Evolutionary conservation across 2,888 invertebrate species (phyloP), one percentile per base, ranked within the genome.

Genomic region (Oeneis ivallda): DNA sequence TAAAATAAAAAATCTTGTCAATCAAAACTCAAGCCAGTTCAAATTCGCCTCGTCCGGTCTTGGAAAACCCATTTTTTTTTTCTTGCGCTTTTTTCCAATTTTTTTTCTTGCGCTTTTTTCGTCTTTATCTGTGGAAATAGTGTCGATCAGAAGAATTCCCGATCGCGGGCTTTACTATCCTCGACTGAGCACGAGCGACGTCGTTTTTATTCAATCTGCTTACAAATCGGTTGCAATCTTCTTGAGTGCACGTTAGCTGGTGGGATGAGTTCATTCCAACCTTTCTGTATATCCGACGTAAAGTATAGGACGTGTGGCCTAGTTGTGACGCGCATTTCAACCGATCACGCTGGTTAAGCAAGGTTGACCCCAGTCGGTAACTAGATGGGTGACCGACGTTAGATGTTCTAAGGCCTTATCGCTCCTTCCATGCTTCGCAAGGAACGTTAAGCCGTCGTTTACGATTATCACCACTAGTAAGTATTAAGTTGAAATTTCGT

Each of bases 141-240:
- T 65, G 62, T 54, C 68, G 68, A 68, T 65, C 68, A 59, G 43
- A 34, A 58, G 58, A 62, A 54, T 62, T 50, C 62, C 59, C 54
- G 34, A 65, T 37, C 65, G 49, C 53, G n/a, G 52, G 41, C 56
- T 56, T 56, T 26, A 56, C 34, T 26, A 49, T 34, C 50, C 58
- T 58, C 53, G 49, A 32, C 19, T 54, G 65, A 65, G 56, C 63
- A 47, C 45, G 58, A 15, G 54, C 64, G 67, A 68, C 66, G 62
- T 65, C 69, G 65, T 68, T 68, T 70, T 67, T 70, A 67, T 67
- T 57, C 69, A 63, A 70, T 70, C 67, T 67, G 65, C 69, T 64
- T 58, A 61, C 65, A 70, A 65, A 70, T 69, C 66, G 67, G 53
- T 60, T 57, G 65, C 69, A 67, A 65, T 65, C 62, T 63, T 50